Conservation (phyloP, 1,140 invertebrate genomes). For the Drosophila bocqueti region DNA sequence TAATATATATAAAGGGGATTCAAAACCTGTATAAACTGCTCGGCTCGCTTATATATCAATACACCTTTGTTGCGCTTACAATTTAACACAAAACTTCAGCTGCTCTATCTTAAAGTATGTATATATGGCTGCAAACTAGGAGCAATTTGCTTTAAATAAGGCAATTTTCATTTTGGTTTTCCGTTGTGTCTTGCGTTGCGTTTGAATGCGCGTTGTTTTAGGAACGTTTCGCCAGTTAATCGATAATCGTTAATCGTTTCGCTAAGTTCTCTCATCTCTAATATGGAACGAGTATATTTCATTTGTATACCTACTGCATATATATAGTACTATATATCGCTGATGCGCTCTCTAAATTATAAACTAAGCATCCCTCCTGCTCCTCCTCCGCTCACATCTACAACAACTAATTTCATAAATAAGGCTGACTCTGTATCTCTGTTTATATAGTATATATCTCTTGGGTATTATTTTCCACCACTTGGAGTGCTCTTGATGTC, state of each 20-base stretch:
- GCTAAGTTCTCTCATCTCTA: conserved; percentile 59
- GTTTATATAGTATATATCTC: conserved; percentile 13
- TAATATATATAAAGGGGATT: conserved; percentile 12
- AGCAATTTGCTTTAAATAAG: conserved; percentile 76
- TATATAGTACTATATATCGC: conserved; percentile 46
- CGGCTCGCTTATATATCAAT: conserved; percentile 37
- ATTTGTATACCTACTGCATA: conserved; percentile 43
- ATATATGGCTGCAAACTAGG: conserved; percentile 76
- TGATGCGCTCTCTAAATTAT: conserved; percentile 74
- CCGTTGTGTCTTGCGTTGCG: conserved; percentile 43
- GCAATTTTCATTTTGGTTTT: conserved; percentile 58
- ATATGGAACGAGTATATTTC: conserved; percentile 58
- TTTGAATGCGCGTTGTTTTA: conserved; percentile 40
- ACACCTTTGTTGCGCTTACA: conserved; percentile 35
- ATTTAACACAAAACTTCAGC: conserved; percentile 52
- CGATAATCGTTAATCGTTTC: conserved; percentile 1
- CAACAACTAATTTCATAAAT: conserved; percentile 79
- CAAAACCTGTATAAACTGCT: conserved; percentile 43
- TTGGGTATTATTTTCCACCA: conserved; percentile 30
- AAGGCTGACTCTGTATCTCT: conserved; percentile 61
- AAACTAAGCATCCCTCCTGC: conserved; percentile 66
- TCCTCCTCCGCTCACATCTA: conserved; percentile 49
- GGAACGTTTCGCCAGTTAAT: conserved; percentile 69
- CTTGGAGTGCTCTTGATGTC: conserved; percentile 30
- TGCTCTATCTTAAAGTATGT: conserved; percentile 47